Evolutionary conservation across 2,113 vertebrate species (phyloP).

Genomic region (Campylorhamphus procurvoides): DNA sequence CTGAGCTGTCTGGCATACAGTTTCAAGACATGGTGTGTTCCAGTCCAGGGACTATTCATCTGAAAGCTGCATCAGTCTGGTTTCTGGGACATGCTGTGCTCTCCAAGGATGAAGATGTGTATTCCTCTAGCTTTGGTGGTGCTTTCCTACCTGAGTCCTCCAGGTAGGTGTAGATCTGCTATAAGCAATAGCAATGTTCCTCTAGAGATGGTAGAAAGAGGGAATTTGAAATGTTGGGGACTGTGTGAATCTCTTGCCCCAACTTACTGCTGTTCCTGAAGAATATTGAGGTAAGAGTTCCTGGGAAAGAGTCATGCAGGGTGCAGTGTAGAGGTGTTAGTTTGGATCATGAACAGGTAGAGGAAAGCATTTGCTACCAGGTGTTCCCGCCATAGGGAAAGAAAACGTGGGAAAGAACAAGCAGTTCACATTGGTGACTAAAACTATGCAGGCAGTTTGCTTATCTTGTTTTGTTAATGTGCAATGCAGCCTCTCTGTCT

Average conservation of each 20-base stretch:
- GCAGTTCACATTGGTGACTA: neutral
- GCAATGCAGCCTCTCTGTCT: neutral
- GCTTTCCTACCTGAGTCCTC: neutral
- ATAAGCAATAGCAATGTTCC: neutral
- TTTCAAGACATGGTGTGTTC: neutral
- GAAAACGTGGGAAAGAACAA: neutral
- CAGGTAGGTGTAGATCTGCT: neutral
- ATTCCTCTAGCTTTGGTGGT: neutral
- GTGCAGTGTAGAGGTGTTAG: neutral
- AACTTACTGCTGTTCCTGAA: neutral
- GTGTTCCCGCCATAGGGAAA: neutral
- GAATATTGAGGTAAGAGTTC: neutral
- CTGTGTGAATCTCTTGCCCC: neutral
- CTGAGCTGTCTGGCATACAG: neutral
- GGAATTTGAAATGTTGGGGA: neutral
- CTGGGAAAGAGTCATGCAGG: neutral
- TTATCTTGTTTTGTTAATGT: neutral
- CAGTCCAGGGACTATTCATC: neutral
- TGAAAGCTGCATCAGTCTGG: neutral
- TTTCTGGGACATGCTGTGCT: neutral
- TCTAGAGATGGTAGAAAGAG: neutral
- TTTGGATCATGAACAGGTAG: neutral
- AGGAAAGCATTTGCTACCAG: neutral
- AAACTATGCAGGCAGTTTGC: constrained; percentile 29
- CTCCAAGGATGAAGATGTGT: neutral